These are phyloP conservation scores for Caenorhabditis sp. DNA, from an alignment of 2,888 invertebrate genomes.

Conservation along the genomic window DNA sequence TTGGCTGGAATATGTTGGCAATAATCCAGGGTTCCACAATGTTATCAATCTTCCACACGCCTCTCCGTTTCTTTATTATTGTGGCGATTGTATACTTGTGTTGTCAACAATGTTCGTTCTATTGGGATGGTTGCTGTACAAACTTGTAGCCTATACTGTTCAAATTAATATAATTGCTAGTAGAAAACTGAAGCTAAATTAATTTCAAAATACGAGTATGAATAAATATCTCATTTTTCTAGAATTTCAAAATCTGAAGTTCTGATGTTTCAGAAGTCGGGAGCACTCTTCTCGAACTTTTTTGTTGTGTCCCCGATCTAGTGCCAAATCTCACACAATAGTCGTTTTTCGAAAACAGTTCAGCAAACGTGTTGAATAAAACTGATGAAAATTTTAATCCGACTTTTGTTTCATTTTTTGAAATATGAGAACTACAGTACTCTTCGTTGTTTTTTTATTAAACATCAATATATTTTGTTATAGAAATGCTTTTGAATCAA, in stretches of 20 bases:
- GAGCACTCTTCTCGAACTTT: too few species aligned
- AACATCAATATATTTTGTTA: not conserved
- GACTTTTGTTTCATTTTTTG: not conserved
- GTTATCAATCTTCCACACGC: not conserved
- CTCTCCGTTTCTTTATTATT: conserved; percentile 29
- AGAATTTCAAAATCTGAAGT: too few species aligned
- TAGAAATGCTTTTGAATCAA: conserved; percentile 11
- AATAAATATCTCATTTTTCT: not conserved
- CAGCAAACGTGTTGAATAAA: not conserved
- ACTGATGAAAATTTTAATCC: not conserved
- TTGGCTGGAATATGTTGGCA: conserved; percentile 42
- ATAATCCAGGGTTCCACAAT: conserved; percentile 33
- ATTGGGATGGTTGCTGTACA: not conserved
- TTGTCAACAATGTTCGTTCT: not conserved
- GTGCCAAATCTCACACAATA: too few species aligned
- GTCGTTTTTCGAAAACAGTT: not conserved
- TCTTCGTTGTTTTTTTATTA: not conserved
- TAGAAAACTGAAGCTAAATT: not conserved
- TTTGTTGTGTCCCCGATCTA: too few species aligned
- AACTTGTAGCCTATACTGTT: not conserved
- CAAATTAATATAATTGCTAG: not conserved
- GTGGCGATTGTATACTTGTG: conserved; percentile 4
- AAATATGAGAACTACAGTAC: not conserved
- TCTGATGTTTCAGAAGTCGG: too few species aligned
- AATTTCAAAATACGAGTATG: not conserved